Conservation (phyloP, 2,113 vertebrate species). For the Protomyctophum bolini region DNA sequence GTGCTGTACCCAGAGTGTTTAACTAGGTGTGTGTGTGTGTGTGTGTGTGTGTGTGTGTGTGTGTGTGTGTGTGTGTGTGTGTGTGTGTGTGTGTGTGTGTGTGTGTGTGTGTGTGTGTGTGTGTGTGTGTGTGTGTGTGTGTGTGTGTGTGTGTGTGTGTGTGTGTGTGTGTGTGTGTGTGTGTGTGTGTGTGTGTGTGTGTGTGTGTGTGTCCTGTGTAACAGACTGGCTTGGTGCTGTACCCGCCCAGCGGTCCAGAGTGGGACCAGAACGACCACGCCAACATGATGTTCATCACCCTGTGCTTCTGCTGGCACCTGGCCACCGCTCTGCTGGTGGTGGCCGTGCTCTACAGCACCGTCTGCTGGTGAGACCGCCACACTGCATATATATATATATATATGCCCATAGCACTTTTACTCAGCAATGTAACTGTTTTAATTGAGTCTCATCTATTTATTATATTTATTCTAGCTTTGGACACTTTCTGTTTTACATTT, state of each 20-base stretch:
- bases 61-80: background rate
- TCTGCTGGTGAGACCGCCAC: constrained; percentile 85
- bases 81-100: background rate
- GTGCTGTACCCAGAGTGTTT: too few species aligned
- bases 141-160: too few species aligned
- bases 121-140: background rate
- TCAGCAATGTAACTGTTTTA: too few species aligned
- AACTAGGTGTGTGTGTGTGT: background rate
- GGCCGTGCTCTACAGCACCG: constrained; percentile 79
- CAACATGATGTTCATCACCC: constrained; percentile 89
- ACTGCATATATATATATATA: background rate
- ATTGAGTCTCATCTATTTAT: too few species aligned
- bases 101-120: background rate
- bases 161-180: too few species aligned
- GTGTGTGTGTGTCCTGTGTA: constrained; percentile 15
- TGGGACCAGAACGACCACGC: constrained; percentile 87
- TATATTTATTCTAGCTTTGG: too few species aligned
- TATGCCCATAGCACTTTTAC: too few species aligned
- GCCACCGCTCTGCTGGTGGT: constrained; percentile 81
- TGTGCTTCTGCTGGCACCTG: constrained; percentile 95
- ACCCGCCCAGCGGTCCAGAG: constrained; percentile 82
- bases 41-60: constrained; percentile 7
- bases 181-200: too few species aligned
- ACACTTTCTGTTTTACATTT: too few species aligned
- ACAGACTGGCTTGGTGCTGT: constrained; percentile 93